phyloP scores from a whole-genome alignment of 2,888 invertebrate species.

The Cantharis flavilabris region DNA sequence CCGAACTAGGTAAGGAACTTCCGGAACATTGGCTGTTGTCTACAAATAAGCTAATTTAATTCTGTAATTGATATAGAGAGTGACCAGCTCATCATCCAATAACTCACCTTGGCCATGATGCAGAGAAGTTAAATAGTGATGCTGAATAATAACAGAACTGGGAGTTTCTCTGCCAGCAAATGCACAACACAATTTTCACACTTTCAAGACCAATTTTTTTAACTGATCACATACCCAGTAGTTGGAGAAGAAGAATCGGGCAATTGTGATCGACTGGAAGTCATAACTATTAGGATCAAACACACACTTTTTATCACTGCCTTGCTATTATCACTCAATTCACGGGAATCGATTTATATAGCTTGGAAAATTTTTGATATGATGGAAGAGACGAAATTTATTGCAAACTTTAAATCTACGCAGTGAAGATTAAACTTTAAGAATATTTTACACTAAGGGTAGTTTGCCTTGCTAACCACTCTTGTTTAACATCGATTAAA shows the following conservation, averaged over 20 bases:
- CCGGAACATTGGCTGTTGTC: slow-evolving; percentile 46
- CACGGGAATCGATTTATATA: neutral
- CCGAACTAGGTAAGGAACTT: slow-evolving; percentile 53
- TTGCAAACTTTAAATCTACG: neutral
- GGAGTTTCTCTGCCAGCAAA: slow-evolving; percentile 68
- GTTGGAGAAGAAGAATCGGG: slow-evolving; percentile 74
- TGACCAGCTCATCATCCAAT: neutral
- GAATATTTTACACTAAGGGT: neutral
- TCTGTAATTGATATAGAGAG: neutral
- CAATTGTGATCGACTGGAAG: slow-evolving; percentile 60
- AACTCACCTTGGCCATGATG: slow-evolving; percentile 51
- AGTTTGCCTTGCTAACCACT: neutral
- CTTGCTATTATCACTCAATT: neutral
- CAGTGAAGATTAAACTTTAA: neutral
- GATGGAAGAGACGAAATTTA: neutral
- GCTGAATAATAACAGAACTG: slow-evolving; percentile 47
- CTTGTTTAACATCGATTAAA: slow-evolving; percentile 8
- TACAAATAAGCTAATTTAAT: slow-evolving; percentile 22
- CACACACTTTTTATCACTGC: neutral
- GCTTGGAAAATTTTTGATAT: neutral
- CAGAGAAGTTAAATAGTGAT: slow-evolving; percentile 51
- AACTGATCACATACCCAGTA: slow-evolving; percentile 58
- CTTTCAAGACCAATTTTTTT: neutral
- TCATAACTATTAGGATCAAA: slow-evolving; percentile 34
- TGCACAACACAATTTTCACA: slow-evolving; percentile 64